Conservation (phyloP, 2,888 invertebrate species). For the Cantharis lateralis region DNA sequence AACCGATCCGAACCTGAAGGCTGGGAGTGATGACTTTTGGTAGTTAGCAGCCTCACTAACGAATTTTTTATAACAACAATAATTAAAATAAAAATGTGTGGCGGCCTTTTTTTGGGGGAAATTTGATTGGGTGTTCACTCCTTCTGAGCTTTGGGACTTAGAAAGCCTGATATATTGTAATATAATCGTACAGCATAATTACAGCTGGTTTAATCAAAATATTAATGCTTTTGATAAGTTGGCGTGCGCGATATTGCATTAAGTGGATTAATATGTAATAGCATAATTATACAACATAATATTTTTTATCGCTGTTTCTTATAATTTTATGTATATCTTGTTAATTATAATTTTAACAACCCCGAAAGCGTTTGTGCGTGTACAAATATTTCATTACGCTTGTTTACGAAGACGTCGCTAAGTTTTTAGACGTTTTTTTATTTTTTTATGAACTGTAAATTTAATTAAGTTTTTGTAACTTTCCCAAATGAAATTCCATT, state of each 20-base stretch:
- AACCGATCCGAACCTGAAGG: neutral
- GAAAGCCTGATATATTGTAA: neutral
- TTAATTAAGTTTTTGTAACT: neutral
- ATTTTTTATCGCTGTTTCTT: neutral
- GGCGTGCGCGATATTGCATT: neutral
- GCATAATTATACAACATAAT: neutral
- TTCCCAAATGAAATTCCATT: neutral
- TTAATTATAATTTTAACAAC: neutral
- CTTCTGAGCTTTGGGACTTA: too few species aligned
- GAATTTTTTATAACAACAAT: too few species aligned
- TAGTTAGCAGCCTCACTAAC: too few species aligned
- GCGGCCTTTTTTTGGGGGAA: too few species aligned
- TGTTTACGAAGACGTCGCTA: neutral
- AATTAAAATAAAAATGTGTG: too few species aligned
- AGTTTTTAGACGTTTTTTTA: neutral
- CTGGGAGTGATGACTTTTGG: too few species aligned
- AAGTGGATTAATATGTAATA: neutral
- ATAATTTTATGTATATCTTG: neutral
- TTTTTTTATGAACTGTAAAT: neutral
- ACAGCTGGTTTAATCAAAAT: neutral
- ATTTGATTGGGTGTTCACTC: neutral
- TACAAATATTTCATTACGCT: neutral
- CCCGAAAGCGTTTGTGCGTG: neutral
- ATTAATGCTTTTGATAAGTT: neutral
- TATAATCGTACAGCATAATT: neutral